These are phyloP conservation scores for Scaptomyza tumidula DNA, from an alignment of 2,888 invertebrate species.

Conservation along the genomic window DNA sequence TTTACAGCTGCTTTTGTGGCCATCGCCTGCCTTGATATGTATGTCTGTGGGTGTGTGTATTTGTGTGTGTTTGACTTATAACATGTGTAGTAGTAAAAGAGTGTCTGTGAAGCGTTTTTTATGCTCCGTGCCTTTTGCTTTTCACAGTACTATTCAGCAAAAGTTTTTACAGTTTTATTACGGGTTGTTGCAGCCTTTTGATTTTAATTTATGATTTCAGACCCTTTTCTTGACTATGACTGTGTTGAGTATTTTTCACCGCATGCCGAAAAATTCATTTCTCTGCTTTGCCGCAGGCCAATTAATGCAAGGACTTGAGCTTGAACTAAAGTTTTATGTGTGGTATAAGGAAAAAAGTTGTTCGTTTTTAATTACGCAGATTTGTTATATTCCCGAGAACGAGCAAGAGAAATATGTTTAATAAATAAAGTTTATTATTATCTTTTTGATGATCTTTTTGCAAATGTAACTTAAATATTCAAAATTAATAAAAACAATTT, in stretches of 20 bases:
- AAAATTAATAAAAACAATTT: too few relatives aligned
- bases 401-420: neutral
- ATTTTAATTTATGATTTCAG: conserved; percentile 66
- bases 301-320: conserved; percentile 20
- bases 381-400: neutral
- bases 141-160: conserved; percentile 21
- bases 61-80: conserved; percentile 11
- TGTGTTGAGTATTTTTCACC: conserved; percentile 9
- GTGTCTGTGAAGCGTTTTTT: conserved; percentile 24
- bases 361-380: conserved; percentile 5
- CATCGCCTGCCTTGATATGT: conserved; percentile 3
- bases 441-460: too few relatives aligned
- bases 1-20: conserved; percentile 73
- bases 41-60: neutral
- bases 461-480: too few relatives aligned
- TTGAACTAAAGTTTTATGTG: neutral
- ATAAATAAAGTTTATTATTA: too few relatives aligned
- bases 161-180: conserved; percentile 40
- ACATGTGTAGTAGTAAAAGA: neutral
- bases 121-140: conserved; percentile 18
- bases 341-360: too few relatives aligned
- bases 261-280: conserved; percentile 11
- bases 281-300: conserved; percentile 15
- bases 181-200: conserved; percentile 36
- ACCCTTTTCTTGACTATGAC: conserved; percentile 11